Base-by-base conservation (phyloP, 2,797 vertebrate genomes). In the Chelonia mydas region DNA sequence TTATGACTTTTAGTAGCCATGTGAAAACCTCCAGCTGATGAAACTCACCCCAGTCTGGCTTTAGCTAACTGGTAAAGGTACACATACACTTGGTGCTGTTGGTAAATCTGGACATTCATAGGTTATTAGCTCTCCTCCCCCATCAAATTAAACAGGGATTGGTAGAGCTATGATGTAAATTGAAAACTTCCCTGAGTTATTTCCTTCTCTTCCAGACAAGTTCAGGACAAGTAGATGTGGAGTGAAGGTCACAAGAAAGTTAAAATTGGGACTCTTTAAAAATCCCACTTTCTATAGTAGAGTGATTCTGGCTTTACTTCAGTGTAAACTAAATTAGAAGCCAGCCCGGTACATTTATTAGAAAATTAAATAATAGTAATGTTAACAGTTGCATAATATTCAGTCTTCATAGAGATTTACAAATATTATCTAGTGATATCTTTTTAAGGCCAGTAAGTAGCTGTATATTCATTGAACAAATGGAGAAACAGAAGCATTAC, bases 1-100 rank as follows among this genome's bases (percentile, higher is more conserved):
- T 89, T 96, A 96, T 91, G 86, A 13, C 51, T 85, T 45, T 90
- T 89, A 61, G 86, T 95, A 87, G 83, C 59, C 90, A 88, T 89
- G 49, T 82, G 88, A 95, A 97, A 93, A 74, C 31, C 94, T 84
- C 86, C 86, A 84, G 86, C 84, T 93, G 61, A 81, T 0, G 0
- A 95, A 93, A 53, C 13, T 81, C 74, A 91, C 74, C 72, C 0
- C 2, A 33, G 5, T 45, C 17, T 74, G 23, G 21, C 21, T 41
- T 74, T 74, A 37, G 37, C 21, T 6, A 5, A 12, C 9, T 41
- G 72, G 23, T 76, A 83, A 93, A 93, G 76, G 37, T n/a, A 77
- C 12, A 17, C 0, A 0, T 61, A 61, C 8, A 5, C 68, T 68
- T 45, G 59, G n/a, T 94, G 81, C 87, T 93, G 33, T 87, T 0